phyloP scores from a whole-genome alignment of 64 coral and sea anemone species.

The Montipora foliosa region DNA sequence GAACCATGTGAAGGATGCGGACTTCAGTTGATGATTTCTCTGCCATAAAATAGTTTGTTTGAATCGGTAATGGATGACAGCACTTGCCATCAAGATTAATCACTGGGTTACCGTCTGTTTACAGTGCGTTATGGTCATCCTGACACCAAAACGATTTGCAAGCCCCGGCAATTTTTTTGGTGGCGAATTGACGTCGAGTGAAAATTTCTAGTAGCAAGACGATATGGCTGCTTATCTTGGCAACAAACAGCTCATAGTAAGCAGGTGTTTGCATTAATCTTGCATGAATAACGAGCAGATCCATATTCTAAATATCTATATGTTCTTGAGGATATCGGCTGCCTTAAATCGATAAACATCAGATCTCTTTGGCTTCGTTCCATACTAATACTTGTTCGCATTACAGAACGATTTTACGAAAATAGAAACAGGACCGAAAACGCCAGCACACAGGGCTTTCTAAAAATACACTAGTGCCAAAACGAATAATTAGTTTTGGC shows the following conservation, averaged over 20 bases:
- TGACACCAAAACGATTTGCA: too few species aligned
- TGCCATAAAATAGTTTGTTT: neutral
- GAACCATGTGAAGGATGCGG: too few species aligned
- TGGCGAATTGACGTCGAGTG: neutral
- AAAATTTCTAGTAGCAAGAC: neutral
- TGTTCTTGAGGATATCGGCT: neutral
- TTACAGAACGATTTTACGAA: too few species aligned
- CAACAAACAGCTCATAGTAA: neutral
- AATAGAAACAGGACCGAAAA: neutral
- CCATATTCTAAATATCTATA: neutral
- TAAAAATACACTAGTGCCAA: conserved; percentile 22
- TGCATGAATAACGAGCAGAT: conserved; percentile 30
- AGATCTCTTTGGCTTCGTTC: neutral
- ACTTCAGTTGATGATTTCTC: neutral
- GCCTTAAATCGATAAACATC: neutral
- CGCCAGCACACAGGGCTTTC: neutral
- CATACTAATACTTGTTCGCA: neutral
- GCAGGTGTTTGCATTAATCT: conserved; percentile 24
- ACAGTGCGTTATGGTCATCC: too few species aligned
- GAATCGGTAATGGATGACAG: neutral
- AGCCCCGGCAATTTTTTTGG: too few species aligned
- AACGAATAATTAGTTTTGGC: conserved; percentile 68
- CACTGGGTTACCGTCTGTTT: too few species aligned
- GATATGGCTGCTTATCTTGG: neutral
- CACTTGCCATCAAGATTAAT: too few species aligned